Conservation (phyloP, 2,797 vertebrate species). For the Euphonia xanthogaster region DNA sequence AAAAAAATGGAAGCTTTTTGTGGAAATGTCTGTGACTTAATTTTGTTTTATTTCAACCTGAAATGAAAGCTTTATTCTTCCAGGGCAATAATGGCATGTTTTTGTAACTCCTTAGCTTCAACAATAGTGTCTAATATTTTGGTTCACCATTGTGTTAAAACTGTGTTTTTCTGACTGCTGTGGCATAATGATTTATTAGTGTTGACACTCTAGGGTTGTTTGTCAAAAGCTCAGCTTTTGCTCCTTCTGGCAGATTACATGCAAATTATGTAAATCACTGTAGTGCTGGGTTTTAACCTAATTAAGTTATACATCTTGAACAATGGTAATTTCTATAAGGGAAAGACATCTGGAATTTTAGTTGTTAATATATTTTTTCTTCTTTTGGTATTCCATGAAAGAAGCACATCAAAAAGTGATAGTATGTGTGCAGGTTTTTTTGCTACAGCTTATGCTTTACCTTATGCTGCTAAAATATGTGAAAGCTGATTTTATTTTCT, state of each 20-base stretch:
- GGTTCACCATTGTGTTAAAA: constrained; percentile 36
- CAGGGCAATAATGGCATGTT: neutral
- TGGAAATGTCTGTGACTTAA: neutral
- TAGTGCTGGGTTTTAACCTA: constrained; percentile 59
- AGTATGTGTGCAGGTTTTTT: neutral
- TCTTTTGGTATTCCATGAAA: neutral
- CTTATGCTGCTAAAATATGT: neutral
- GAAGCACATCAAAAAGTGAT: neutral
- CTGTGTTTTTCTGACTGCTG: constrained; percentile 39
- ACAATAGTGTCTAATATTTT: constrained; percentile 10
- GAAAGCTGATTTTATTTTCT: neutral
- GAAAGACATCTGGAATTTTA: neutral
- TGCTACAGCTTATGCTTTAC: neutral
- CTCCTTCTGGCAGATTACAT: constrained; percentile 71
- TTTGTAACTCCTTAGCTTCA: neutral
- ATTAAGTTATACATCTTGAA: constrained; percentile 46
- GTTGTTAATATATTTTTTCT: neutral
- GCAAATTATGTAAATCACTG: constrained; percentile 65
- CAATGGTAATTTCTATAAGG: constrained; percentile 45
- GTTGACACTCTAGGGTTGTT: neutral
- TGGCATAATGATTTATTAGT: constrained; percentile 21
- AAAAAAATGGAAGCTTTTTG: neutral
- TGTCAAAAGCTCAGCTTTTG: constrained; percentile 45
- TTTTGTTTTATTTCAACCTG: neutral
- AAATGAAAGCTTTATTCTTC: neutral